Conservation (phyloP, 2,888 invertebrate species). For the Oxyscelio sp. region DNA sequence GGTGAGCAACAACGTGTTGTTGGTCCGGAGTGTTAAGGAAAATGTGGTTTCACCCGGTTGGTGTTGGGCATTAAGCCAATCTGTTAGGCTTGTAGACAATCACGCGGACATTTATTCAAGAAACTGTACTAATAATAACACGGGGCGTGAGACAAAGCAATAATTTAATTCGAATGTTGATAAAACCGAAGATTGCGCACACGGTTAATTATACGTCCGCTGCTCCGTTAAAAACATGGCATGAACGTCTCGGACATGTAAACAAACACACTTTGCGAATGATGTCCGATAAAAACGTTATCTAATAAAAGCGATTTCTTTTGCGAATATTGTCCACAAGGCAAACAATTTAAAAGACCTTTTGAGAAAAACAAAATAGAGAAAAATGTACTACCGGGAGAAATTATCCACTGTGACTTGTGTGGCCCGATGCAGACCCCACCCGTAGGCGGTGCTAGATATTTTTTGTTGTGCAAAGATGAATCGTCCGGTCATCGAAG, state of each 20-base stretch:
- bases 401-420: neutral
- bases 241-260: slow-evolving; percentile 30
- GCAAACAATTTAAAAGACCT: neutral
- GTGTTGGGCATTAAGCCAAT: slow-evolving; percentile 20
- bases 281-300: slow-evolving; percentile 43
- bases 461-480: slow-evolving; percentile 59
- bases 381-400: neutral
- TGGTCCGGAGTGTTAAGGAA: no score
- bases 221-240: slow-evolving; percentile 38
- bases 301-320: neutral
- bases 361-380: neutral
- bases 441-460: slow-evolving; percentile 49
- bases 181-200: slow-evolving; percentile 11
- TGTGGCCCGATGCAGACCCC: slow-evolving; percentile 44
- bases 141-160: slow-evolving; percentile 41
- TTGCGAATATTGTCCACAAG: neutral
- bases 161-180: slow-evolving; percentile 48
- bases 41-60: no score
- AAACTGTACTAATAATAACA: slow-evolving; percentile 34
- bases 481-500: slow-evolving; percentile 34
- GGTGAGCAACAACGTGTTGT: no score
- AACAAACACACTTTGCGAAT: slow-evolving; percentile 58
- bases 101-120: slow-evolving; percentile 34
- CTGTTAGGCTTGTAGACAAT: slow-evolving; percentile 19
- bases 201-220: slow-evolving; percentile 20